Evolutionary conservation across 2,888 invertebrate species (phyloP).

Genomic region (Watsonalla binaria): DNA sequence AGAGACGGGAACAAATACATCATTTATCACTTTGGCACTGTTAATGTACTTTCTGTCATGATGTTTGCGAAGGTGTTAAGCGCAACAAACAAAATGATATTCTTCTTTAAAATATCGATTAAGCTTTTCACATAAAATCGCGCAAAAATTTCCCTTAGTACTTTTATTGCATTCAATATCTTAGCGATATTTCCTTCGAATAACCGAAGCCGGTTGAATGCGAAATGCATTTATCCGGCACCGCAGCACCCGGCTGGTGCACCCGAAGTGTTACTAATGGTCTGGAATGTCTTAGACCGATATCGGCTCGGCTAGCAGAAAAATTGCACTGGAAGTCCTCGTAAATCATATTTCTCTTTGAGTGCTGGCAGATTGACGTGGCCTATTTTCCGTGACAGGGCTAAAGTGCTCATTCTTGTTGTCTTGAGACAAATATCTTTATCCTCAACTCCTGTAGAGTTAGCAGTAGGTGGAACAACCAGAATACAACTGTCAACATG

Average conservation of each 20-base stretch:
- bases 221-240: constrained; percentile 49
- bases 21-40: too few relatives aligned
- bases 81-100: too few relatives aligned
- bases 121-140: constrained; percentile 22
- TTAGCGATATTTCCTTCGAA: constrained; percentile 22
- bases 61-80: too few relatives aligned
- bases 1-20: too few relatives aligned
- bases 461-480: too few relatives aligned
- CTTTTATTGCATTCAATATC: background rate
- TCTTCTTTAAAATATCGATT: too few relatives aligned
- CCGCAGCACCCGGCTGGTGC: constrained; percentile 27
- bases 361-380: background rate
- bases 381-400: too few relatives aligned
- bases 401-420: too few relatives aligned
- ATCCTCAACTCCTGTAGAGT: too few relatives aligned
- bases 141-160: background rate
- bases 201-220: constrained; percentile 22
- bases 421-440: too few relatives aligned
- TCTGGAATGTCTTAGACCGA: constrained; percentile 18
- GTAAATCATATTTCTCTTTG: background rate
- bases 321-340: background rate
- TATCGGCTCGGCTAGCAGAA: background rate
- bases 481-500: too few relatives aligned
- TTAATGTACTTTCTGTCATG: too few relatives aligned
- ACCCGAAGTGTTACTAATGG: constrained; percentile 40